phyloP scores from a whole-genome alignment of 2,113 vertebrate species.

The Syngnathoides biaculeatus region DNA sequence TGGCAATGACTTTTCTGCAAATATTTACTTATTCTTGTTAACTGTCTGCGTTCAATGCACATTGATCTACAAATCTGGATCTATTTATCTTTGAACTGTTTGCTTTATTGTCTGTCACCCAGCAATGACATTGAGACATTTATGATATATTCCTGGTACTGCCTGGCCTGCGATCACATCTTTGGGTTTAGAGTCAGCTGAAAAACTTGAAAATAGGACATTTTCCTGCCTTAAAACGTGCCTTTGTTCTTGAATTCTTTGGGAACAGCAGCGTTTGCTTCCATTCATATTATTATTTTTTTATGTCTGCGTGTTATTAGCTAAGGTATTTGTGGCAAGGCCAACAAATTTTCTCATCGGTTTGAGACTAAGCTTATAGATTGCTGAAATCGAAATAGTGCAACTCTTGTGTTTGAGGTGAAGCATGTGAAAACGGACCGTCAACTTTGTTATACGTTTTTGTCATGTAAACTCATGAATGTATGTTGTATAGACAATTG shows the following conservation, averaged over 20 bases:
- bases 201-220: conserved; percentile 5
- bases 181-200: neutral
- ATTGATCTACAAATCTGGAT: neutral
- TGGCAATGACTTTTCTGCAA: neutral
- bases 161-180: neutral
- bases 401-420: conserved; percentile 3
- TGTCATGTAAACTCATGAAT: conserved; percentile 84
- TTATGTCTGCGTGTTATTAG: neutral
- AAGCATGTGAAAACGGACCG: conserved; percentile 25
- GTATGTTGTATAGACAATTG: conserved; percentile 87
- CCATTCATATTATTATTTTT: neutral
- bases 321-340: neutral
- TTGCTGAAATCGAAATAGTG: conserved; percentile 8
- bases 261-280: conserved; percentile 16
- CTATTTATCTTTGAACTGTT: neutral
- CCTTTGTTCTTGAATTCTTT: conserved; percentile 33
- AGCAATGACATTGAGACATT: neutral
- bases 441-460: conserved; percentile 60
- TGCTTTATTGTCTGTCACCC: neutral
- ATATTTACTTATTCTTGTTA: neutral
- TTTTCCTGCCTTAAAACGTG: neutral
- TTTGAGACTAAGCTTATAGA: neutral
- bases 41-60: neutral
- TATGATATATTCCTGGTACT: neutral
- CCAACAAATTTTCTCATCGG: neutral